phyloP scores from a whole-genome alignment of 2,113 vertebrate genomes.

The Odocoileus virginianus region DNA sequence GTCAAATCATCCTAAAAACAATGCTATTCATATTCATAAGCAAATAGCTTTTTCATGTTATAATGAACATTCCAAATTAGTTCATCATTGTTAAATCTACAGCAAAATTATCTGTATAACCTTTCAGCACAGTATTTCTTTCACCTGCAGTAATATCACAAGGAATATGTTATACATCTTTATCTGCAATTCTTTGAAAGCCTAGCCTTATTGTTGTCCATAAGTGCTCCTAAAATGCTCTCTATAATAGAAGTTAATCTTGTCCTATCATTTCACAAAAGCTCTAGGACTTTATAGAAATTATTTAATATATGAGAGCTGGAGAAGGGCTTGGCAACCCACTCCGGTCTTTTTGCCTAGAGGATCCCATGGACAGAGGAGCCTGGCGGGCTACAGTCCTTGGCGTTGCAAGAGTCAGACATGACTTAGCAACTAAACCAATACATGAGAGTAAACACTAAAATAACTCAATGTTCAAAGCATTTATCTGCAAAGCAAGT shows the following conservation, averaged over 20 bases:
- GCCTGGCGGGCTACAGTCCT: neutral
- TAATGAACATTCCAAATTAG: neutral
- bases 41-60: neutral
- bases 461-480: neutral
- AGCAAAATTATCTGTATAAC: neutral
- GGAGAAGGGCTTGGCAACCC: neutral
- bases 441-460: neutral
- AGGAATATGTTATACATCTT: neutral
- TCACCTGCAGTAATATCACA: neutral
- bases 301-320: neutral
- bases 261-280: neutral
- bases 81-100: neutral
- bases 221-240: neutral
- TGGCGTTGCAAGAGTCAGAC: neutral
- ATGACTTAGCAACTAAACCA: neutral
- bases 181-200: neutral
- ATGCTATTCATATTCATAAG: neutral
- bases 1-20: conserved; percentile 28
- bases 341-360: neutral
- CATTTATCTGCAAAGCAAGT: neutral
- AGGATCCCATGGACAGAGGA: neutral
- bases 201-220: neutral
- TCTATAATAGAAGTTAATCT: neutral
- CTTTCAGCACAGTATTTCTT: neutral
- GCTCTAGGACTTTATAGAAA: neutral